Evolutionary conservation across 2,113 vertebrate genomes (phyloP).

Genomic region (Chaenocephalus aceratus): DNA sequence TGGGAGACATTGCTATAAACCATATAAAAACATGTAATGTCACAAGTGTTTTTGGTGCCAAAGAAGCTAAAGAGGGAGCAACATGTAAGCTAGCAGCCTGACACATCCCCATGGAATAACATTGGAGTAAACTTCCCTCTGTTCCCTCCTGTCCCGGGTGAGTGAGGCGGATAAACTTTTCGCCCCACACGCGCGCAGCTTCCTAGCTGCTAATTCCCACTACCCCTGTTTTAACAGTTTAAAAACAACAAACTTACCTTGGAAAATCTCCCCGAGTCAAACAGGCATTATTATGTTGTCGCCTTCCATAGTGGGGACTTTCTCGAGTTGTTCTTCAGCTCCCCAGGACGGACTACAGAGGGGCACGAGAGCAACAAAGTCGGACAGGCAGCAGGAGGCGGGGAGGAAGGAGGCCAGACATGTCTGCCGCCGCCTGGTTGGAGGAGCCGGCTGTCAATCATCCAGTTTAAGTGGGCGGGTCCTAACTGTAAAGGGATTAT

Average conservation of each 20-base stretch:
- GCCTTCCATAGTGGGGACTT: conserved; percentile 71
- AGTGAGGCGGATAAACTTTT: conserved; percentile 69
- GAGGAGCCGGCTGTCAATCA: conserved; percentile 59
- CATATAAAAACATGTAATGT: neutral
- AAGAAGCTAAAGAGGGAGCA: neutral
- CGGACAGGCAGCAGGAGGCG: conserved; percentile 28
- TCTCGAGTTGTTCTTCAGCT: conserved; percentile 45
- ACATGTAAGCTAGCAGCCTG: conserved; percentile 30
- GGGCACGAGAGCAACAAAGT: conserved; percentile 47
- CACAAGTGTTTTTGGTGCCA: neutral
- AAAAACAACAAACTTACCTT: conserved; percentile 64
- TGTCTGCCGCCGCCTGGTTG: conserved; percentile 35
- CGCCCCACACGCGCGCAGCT: conserved; percentile 14
- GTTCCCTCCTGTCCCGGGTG: conserved; percentile 33
- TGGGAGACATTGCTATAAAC: neutral
- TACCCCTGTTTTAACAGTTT: neutral
- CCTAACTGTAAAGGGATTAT: conserved; percentile 62
- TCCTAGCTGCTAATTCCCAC: conserved; percentile 12
- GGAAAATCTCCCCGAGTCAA: conserved; percentile 64
- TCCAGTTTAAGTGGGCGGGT: conserved; percentile 27
- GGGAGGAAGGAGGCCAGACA: conserved; percentile 4
- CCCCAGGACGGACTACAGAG: conserved; percentile 39
- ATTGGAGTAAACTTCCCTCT: conserved; percentile 37
- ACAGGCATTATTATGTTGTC: conserved; percentile 74
- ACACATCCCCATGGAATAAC: conserved; percentile 51